Evolutionary conservation across 2,113 vertebrate species (phyloP), one percentile per base, ranked within the genome.

Genomic region (Coturnix japonica): DNA sequence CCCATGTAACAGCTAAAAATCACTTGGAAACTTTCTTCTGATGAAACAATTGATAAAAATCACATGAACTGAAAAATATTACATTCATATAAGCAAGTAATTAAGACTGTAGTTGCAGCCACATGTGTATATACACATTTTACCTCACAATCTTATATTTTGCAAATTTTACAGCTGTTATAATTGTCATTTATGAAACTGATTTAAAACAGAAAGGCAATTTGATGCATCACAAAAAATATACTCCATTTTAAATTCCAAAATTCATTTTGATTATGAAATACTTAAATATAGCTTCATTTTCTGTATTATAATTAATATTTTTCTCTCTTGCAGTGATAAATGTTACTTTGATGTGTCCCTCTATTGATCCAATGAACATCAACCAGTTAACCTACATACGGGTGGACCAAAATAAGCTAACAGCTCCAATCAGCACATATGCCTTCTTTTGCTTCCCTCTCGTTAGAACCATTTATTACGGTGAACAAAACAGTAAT

Each of bases 281-380:
- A 20, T 3, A 72, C 9, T 1, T 46, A 75, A 88, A 26, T 2
- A 26, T 10, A 69, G 57, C 7, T 26, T n/a, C 30, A 23, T 35
- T 76, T 85, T 31, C 31, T 86, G 5, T n/a, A 59, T 76, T 80
- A 73, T 47, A 46, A 95, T 82, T 69, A 61, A 64, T 66, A 72
- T 74, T 90, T 93, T 87, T 86, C 61, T 83, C 87, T 89, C 66
- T 85, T 97, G 33, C 97, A 98, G 98, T 51, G 72, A 91, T 98
- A 91, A 98, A 98, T 26, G 43, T 98, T 77, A 98, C 98, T 64
- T 43, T 97, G 92, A 98, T 98, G 97, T 98, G 98, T 82, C 98
- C 98, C n/a, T 56, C 96, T 61, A 78, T 97, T 88, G 95, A 98
- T 77, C 91, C 84, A 18, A 31, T 87, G 81, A 93, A 96, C 82